A percentile compares a stretch with the other conserved stretches of the same genome.
These are phyloP conservation scores for Cyrtorhinus lividipennis DNA, from an alignment of 1,140 invertebrate genomes.

Conservation along the genomic window DNA sequence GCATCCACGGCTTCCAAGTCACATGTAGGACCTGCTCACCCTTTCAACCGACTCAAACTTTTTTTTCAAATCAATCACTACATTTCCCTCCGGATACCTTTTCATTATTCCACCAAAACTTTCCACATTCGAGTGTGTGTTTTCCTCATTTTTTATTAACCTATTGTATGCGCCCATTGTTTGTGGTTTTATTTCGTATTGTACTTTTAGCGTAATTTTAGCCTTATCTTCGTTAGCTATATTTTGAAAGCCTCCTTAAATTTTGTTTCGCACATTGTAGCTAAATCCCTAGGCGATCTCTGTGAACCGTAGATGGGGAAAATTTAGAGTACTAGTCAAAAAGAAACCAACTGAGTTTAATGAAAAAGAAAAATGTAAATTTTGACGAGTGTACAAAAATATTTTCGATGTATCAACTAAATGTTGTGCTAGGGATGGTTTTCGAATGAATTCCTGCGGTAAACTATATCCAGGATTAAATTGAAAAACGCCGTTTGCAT, in stretches of 20 bases:
- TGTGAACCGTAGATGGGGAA: no score
- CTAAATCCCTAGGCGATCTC: background rate
- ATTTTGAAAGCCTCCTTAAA: background rate
- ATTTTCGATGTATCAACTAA: no score
- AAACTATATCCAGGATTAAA: no score
- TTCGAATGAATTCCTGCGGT: no score
- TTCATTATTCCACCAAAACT: background rate
- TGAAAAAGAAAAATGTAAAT: no score
- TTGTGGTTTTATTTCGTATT: background rate
- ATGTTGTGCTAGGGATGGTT: no score
- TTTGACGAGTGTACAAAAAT: no score
- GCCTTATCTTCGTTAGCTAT: background rate
- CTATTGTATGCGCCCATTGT: background rate
- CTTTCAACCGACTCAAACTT: background rate
- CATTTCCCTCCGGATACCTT: background rate
- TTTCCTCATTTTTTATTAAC: no score
- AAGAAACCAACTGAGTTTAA: no score
- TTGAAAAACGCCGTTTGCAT: no score
- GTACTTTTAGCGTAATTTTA: background rate
- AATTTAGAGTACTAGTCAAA: no score
- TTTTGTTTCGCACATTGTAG: background rate
- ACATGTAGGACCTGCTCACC: background rate
- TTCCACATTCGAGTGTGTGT: background rate
- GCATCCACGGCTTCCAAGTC: background rate
- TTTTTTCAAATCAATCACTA: background rate